Evolutionary conservation across 2,888 invertebrate genomes (phyloP).

Genomic region (Pyrrhia umbra): DNA sequence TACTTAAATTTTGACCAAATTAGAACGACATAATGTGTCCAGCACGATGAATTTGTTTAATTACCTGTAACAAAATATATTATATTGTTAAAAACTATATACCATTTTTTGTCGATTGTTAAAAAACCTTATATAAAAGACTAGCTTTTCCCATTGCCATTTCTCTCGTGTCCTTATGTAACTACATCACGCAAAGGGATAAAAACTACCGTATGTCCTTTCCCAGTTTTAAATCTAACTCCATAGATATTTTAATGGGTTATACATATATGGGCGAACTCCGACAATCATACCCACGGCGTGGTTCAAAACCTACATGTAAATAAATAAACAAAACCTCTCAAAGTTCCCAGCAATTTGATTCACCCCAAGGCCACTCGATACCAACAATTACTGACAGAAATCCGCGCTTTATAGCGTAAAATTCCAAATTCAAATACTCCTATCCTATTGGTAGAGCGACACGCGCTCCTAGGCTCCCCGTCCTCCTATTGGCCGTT

Average conservation of each 20-base stretch:
- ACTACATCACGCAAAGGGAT: too few species aligned
- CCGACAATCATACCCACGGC: neutral
- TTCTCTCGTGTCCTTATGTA: too few species aligned
- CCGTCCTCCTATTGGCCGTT: constrained; percentile 78
- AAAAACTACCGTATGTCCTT: too few species aligned
- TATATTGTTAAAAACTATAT: too few species aligned
- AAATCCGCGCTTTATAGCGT: constrained; percentile 72
- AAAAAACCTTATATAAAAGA: too few species aligned
- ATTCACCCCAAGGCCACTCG: constrained; percentile 70
- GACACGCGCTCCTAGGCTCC: constrained; percentile 60
- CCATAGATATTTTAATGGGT: too few species aligned
- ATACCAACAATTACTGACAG: constrained; percentile 67
- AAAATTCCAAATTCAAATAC: constrained; percentile 81
- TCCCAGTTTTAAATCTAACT: too few species aligned
- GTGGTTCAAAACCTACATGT: constrained; percentile 12
- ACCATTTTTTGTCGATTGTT: too few species aligned
- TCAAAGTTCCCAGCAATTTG: constrained; percentile 50
- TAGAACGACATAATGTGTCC: too few species aligned
- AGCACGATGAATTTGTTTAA: too few species aligned
- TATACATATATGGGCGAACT: neutral
- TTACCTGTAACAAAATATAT: too few species aligned
- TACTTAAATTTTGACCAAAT: neutral
- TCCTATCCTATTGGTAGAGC: constrained; percentile 74
- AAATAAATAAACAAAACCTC: constrained; percentile 41
- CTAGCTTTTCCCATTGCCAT: too few species aligned